phyloP scores from a whole-genome alignment of 2,113 vertebrate species.

The Rana temporaria region DNA sequence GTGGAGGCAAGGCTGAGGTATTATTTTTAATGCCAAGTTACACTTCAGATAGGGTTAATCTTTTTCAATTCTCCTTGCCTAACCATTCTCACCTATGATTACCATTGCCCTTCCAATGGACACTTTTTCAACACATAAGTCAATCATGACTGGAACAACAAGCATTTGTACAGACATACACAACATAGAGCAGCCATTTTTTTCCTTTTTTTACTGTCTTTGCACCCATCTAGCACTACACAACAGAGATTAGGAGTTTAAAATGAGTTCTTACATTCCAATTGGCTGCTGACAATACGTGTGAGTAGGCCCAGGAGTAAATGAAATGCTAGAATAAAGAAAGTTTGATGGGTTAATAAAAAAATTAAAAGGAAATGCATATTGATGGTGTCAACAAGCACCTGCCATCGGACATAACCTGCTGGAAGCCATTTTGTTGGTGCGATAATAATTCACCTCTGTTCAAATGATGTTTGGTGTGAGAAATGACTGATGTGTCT shows the following conservation, averaged over 20 bases:
- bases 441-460: no score
- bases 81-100: no score
- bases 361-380: slow-evolving; percentile 20
- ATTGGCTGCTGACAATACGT: slow-evolving; percentile 38
- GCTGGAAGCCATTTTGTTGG: no score
- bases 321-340: slow-evolving; percentile 58
- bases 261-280: slow-evolving; percentile 48
- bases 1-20: no score
- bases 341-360: neutral
- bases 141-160: slow-evolving; percentile 13
- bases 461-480: no score
- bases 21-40: no score
- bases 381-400: no score
- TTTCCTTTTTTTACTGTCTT: neutral
- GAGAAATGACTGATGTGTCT: no score
- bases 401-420: no score
- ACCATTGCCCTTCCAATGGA: neutral
- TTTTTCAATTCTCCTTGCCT: no score
- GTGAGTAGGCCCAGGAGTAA: slow-evolving; percentile 41
- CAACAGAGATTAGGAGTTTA: slow-evolving; percentile 50
- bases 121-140: neutral
- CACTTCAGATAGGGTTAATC: no score
- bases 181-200: slow-evolving; percentile 24
- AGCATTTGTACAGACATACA: slow-evolving; percentile 32
- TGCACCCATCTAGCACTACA: neutral